Conservation (phyloP, 2,113 vertebrate genomes). For the Symphodus melops region DNA sequence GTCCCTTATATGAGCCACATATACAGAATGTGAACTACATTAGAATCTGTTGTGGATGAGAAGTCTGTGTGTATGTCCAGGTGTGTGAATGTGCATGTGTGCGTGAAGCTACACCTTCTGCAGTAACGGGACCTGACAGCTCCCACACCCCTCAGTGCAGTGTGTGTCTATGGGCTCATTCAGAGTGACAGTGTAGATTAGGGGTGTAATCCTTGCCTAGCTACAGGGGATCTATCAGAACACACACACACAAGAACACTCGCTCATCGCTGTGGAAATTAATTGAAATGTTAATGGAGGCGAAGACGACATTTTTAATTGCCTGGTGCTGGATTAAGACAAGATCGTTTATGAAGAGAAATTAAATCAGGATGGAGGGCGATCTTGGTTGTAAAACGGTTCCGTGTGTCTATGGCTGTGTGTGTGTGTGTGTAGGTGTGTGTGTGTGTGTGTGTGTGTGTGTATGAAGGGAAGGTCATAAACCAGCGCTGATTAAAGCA, state of each 20-base stretch:
- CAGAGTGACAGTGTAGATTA: slow-evolving; percentile 90
- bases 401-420: not conserved
- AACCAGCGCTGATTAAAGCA: slow-evolving; percentile 49
- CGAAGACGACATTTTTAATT: slow-evolving; percentile 77
- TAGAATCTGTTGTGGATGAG: slow-evolving; percentile 41
- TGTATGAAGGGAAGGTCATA: slow-evolving; percentile 35
- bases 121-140: slow-evolving; percentile 87
- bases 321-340: slow-evolving; percentile 81
- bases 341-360: slow-evolving; percentile 80
- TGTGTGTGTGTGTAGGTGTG: slow-evolving; percentile 1
- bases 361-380: slow-evolving; percentile 65
- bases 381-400: slow-evolving; percentile 48
- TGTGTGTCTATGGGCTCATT: slow-evolving; percentile 83
- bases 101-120: slow-evolving; percentile 73
- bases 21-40: slow-evolving; percentile 49
- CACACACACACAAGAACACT: slow-evolving; percentile 72
- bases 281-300: slow-evolving; percentile 89
- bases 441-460: not conserved
- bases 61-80: slow-evolving; percentile 28
- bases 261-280: slow-evolving; percentile 82
- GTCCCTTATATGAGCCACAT: slow-evolving; percentile 44
- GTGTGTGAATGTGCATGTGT: slow-evolving; percentile 60
- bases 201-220: slow-evolving; percentile 87
- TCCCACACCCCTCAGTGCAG: slow-evolving; percentile 82
- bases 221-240: slow-evolving; percentile 81